These are phyloP conservation scores for Phataginus tetradactyla DNA, from an alignment of 2,797 vertebrate species.

Conservation along the genomic window DNA sequence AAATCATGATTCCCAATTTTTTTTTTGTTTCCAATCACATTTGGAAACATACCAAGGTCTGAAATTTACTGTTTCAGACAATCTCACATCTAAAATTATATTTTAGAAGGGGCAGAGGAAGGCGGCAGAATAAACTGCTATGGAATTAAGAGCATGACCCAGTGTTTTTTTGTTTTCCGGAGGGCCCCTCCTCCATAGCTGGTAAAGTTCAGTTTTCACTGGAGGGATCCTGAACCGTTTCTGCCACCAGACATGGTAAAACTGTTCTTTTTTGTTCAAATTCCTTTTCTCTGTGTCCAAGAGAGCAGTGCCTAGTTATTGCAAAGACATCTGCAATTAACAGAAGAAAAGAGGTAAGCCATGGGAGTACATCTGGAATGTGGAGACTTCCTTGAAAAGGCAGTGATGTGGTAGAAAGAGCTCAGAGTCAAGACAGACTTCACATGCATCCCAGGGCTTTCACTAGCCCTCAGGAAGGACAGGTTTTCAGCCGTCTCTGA, in stretches of 20 bases:
- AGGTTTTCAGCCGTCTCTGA: not conserved
- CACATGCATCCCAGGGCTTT: not conserved
- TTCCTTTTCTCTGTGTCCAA: not conserved
- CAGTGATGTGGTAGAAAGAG: not conserved
- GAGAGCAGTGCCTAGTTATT: not conserved
- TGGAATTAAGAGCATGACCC: not conserved
- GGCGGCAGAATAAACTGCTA: not conserved
- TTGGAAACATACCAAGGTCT: not conserved
- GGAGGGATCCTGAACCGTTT: not conserved
- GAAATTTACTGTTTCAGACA: not conserved
- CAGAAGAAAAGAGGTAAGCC: not conserved
- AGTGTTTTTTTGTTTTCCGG: not conserved
- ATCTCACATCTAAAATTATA: not conserved
- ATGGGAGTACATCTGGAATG: not conserved
- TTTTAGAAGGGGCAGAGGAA: not conserved
- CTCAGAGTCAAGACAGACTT: not conserved
- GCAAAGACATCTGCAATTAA: not conserved
- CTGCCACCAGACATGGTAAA: not conserved
- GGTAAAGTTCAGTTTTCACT: not conserved
- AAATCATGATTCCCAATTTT: not conserved
- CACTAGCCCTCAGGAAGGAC: not conserved
- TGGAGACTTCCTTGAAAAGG: not conserved
- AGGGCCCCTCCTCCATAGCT: not conserved
- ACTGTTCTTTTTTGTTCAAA: not conserved
- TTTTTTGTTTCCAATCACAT: too few species aligned